These are phyloP conservation scores for Bombus soroeensis DNA, from an alignment of 1,140 invertebrate genomes.

Conservation along the genomic window DNA sequence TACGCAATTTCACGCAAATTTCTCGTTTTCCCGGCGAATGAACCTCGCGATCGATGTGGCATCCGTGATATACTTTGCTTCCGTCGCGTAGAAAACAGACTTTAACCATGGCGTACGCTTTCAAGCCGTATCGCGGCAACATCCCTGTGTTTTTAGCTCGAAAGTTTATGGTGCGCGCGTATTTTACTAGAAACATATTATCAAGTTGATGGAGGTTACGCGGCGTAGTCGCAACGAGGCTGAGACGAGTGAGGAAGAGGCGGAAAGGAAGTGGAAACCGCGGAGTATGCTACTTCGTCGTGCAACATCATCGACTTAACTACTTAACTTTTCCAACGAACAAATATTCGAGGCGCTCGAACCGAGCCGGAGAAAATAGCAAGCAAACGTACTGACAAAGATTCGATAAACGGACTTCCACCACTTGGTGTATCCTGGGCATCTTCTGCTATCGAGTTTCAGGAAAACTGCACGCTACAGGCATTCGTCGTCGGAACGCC, in stretches of 20 bases:
- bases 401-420: no score
- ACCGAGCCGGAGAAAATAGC: no score
- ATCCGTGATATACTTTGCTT: neutral
- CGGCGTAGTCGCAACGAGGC: no score
- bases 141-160: neutral
- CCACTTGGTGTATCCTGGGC: no score
- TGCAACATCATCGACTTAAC: no score
- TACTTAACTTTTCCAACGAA: no score
- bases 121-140: neutral
- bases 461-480: no score
- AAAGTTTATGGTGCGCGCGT: neutral
- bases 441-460: no score
- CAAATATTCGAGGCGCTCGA: accelerated
- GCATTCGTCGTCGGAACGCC: no score
- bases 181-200: neutral
- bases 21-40: constrained; percentile 2
- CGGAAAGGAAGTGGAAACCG: no score
- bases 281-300: no score
- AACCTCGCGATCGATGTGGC: neutral
- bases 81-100: neutral
- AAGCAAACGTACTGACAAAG: no score
- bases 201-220: neutral
- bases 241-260: neutral
- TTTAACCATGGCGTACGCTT: neutral
- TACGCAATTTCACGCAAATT: constrained; percentile 2